These are phyloP conservation scores for Sebastes matsubarae DNA, from an alignment of 2,797 vertebrate genomes.

Conservation along the genomic window DNA sequence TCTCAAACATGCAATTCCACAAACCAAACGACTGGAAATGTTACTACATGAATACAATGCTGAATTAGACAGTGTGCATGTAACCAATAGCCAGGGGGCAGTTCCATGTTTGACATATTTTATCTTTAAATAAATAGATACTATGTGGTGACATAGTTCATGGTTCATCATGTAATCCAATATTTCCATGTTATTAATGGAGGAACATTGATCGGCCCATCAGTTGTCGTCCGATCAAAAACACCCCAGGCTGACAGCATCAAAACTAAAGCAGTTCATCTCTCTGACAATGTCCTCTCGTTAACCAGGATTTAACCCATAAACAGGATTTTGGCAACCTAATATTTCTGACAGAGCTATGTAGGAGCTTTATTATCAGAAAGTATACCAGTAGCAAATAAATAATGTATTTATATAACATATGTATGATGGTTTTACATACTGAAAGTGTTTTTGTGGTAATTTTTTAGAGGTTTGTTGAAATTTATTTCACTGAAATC, in stretches of 20 bases:
- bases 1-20: not conserved
- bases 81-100: conserved; percentile 16
- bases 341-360: not conserved
- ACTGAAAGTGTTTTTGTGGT: not conserved
- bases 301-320: not conserved
- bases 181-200: conserved; percentile 44
- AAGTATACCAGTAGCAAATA: not conserved
- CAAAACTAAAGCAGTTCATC: not conserved
- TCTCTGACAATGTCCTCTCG: not conserved
- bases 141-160: not conserved
- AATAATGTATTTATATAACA: not conserved
- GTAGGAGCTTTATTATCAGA: not conserved
- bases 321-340: not conserved
- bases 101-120: conserved; percentile 26
- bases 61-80: not conserved
- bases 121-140: conserved; percentile 2
- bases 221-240: not conserved
- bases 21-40: not conserved
- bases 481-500: not conserved
- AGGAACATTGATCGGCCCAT: conserved; percentile 46
- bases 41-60: not conserved
- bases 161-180: conserved; percentile 15
- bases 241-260: conserved; percentile 6
- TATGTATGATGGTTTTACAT: not conserved
- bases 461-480: not conserved